Conservation (phyloP, 2,888 invertebrate genomes). For the Amblyteles armatorius region DNA sequence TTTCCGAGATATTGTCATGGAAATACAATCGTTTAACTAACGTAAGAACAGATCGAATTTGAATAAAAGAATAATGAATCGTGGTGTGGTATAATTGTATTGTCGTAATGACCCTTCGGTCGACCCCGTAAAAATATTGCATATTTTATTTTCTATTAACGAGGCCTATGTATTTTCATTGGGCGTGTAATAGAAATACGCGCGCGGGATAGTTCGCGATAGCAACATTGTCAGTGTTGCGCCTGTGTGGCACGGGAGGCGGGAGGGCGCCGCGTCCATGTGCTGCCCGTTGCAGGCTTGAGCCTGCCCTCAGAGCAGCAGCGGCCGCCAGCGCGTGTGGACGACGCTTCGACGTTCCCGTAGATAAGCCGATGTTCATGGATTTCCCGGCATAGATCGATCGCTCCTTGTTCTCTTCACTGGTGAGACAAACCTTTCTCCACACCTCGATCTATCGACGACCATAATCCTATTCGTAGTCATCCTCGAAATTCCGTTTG, state of each 20-base stretch:
- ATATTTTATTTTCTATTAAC: background rate
- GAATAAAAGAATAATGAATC: background rate
- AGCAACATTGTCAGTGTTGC: background rate
- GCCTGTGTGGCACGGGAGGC: background rate
- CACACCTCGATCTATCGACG: background rate
- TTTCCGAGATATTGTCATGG: constrained; percentile 4
- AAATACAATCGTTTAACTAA: background rate
- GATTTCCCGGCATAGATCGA: background rate
- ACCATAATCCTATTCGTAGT: background rate
- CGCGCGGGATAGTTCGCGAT: background rate
- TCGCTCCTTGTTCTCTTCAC: background rate
- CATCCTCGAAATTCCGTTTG: background rate
- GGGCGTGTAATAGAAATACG: background rate
- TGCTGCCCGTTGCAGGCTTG: background rate
- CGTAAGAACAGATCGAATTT: background rate
- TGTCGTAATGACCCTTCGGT: background rate
- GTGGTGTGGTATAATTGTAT: background rate
- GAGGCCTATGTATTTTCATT: background rate
- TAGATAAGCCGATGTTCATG: constrained; percentile 3
- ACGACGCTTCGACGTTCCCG: background rate
- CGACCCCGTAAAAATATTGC: background rate
- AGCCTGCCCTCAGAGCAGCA: background rate
- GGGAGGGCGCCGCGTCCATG: background rate
- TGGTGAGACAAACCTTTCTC: background rate
- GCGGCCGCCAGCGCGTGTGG: background rate